A percentile compares a stretch with the other conserved stretches of the same genome.
Conservation (phyloP, 92 coral and sea anemone species). For the Palythoa heliodiscus region DNA sequence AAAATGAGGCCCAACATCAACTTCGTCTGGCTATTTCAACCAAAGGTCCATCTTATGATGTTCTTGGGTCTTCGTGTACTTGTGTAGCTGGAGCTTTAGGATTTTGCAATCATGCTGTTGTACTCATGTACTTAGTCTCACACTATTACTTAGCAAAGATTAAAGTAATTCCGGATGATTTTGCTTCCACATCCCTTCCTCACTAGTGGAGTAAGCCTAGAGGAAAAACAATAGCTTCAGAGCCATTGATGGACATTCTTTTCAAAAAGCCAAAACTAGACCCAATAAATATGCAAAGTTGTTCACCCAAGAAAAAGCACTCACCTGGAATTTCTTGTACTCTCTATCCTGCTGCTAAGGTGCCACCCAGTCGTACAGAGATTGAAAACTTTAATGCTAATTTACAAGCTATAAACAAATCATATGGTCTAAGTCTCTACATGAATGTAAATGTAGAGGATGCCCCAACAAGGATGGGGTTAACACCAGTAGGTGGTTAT, state of each 20-base stretch:
- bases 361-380: conserved; percentile 33
- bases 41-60: conserved; percentile 41
- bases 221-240: conserved; percentile 37
- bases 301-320: background rate
- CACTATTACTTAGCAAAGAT: conserved; percentile 48
- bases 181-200: conserved; percentile 22
- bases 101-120: conserved; percentile 54
- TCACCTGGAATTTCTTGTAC: conserved; percentile 50
- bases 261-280: conserved; percentile 51
- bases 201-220: conserved; percentile 60
- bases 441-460: conserved; percentile 14
- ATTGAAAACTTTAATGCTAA: conserved; percentile 39
- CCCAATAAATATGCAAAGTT: conserved; percentile 9
- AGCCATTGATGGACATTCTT: conserved; percentile 61
- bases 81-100: conserved; percentile 60
- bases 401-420: conserved; percentile 44
- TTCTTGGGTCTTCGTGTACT: conserved; percentile 45
- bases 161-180: conserved; percentile 30
- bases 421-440: conserved; percentile 47
- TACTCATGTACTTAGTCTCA: conserved; percentile 50
- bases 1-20: conserved; percentile 50
- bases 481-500: conserved; percentile 47
- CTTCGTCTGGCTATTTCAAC: conserved; percentile 45
- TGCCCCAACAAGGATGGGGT: conserved; percentile 38
- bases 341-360: conserved; percentile 47